phyloP scores from a whole-genome alignment of 2,113 vertebrate genomes.

The Hystrix brachyura region DNA sequence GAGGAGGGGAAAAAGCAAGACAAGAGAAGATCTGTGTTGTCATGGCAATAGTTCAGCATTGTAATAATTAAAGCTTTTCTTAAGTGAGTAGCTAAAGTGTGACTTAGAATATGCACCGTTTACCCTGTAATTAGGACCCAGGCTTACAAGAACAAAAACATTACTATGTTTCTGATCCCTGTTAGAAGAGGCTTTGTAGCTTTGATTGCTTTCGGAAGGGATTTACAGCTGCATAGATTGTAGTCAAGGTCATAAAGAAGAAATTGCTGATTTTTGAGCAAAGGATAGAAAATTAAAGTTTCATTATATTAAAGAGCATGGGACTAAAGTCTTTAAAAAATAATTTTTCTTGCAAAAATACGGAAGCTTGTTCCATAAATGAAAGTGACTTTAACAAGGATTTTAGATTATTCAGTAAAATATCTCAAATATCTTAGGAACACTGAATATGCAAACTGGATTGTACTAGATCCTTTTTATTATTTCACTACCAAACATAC shows the following conservation, averaged over 20 bases:
- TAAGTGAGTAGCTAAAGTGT: slow-evolving; percentile 88
- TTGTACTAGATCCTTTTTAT: background rate
- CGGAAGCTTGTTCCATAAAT: background rate
- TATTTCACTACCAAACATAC: background rate
- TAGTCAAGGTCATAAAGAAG: background rate
- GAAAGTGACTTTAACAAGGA: slow-evolving; percentile 44
- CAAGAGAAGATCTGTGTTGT: slow-evolving; percentile 85
- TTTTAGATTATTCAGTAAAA: slow-evolving; percentile 58
- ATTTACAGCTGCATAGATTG: slow-evolving; percentile 82
- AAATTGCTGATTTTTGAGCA: background rate
- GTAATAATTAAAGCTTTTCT: slow-evolving; percentile 94
- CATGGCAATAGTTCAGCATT: slow-evolving; percentile 89
- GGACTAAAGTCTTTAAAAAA: background rate
- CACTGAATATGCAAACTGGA: background rate
- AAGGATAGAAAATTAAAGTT: background rate
- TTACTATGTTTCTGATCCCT: slow-evolving; percentile 74
- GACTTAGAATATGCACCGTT: slow-evolving; percentile 87
- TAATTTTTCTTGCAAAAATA: background rate
- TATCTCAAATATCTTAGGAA: slow-evolving; percentile 14
- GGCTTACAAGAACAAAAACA: slow-evolving; percentile 86
- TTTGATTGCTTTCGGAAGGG: slow-evolving; percentile 76
- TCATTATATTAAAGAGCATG: background rate
- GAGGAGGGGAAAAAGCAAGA: background rate
- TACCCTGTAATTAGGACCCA: slow-evolving; percentile 91
- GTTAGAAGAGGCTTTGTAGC: slow-evolving; percentile 78